Base-by-base conservation (phyloP, 2,888 invertebrate species). In the Pterostichus niger region DNA sequence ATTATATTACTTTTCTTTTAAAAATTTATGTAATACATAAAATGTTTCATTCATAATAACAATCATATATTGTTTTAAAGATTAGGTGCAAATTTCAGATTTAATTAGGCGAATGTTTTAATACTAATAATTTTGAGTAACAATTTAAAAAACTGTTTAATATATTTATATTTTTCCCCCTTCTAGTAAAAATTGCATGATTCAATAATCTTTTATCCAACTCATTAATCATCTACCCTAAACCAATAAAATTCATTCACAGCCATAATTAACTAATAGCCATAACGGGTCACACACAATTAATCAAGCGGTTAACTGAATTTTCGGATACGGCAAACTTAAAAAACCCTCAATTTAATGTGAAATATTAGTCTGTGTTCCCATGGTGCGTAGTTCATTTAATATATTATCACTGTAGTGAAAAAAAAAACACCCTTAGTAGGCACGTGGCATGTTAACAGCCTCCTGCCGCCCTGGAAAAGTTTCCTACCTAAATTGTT, bases 251-350 rank as follows among this genome's bases (percentile, higher is more conserved):
- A 49, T 49, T 49, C 49, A 5, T 11, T n/a, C 13, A 10, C 13
- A 11, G 49, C 49, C 49, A 10, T 49, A 49, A 49, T 49, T 49
- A 49, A 11, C 49, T 49, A 49, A 49, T 49, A 49, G 49, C 49
- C 5, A 49, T 6, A 49, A 49, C n/a, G 9, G 13, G 49, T 49
- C 49, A 49, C 49, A 49, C 49, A 49, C 13, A 49, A 49, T 2
- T 49, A 49, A 49, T 49, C 49, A 49, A 49, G n/a, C 49, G n/a
- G 49, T 49, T 11, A 49, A 49, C 11, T 49, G n/a, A 49, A 49
- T 11, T 24, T 49, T n/a, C 49, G 13, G 13, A 13, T 11, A 10
- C 49, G 49, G 49, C 0, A 49, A 49, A 5, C 24, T 49, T 49
- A 7, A 40, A 49, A 49, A 49, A 49, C 49, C n/a, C 10, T 10